Percentiles rank a stretch among this genome's conserved stretches.
Evolutionary conservation across 2,888 invertebrate species (phyloP).

Genomic region (Helleia helle): DNA sequence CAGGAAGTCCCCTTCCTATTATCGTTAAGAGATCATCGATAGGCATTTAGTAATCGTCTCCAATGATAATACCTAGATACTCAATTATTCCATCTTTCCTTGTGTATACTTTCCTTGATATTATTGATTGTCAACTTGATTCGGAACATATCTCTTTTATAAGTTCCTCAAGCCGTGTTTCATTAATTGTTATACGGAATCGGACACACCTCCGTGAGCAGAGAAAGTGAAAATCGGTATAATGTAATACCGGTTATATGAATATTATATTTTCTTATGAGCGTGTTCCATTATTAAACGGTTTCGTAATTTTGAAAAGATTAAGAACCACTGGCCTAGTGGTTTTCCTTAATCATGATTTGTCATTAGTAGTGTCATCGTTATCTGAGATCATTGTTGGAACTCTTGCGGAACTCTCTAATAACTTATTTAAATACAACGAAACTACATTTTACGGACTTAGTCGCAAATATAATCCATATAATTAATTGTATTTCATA

Average conservation of each 20-base stretch:
- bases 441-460: too few relatives aligned
- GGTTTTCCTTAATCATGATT: constrained; percentile 1
- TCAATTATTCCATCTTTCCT: too few relatives aligned
- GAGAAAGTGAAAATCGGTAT: background rate
- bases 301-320: background rate
- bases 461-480: too few relatives aligned
- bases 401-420: too few relatives aligned
- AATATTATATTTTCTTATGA: background rate
- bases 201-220: background rate
- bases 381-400: too few relatives aligned
- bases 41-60: constrained; percentile 31
- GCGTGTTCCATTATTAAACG: background rate
- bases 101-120: too few relatives aligned
- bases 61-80: constrained; percentile 17
- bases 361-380: background rate
- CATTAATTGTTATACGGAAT: background rate
- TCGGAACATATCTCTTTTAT: too few relatives aligned
- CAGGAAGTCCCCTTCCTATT: constrained; percentile 43
- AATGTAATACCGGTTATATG: background rate
- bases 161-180: too few relatives aligned
- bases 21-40: constrained; percentile 37
- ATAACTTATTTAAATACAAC: constrained; percentile 1
- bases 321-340: background rate
- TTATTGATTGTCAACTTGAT: too few relatives aligned
- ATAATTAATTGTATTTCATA: too few relatives aligned